Evolutionary conservation across 1,140 invertebrate genomes (phyloP).

Genomic region (Drosophila kurseongensis): DNA sequence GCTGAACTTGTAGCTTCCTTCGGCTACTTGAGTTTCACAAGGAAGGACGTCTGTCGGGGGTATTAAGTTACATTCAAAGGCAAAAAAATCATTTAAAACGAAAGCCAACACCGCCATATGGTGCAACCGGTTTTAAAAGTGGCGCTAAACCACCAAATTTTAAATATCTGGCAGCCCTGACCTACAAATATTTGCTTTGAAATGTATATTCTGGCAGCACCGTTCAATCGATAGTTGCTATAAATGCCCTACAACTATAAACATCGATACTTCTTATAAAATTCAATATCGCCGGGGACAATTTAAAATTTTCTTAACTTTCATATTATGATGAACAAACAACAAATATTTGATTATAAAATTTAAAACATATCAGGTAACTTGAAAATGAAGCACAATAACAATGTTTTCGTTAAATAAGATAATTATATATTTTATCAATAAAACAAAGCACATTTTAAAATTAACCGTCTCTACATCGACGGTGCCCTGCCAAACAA

Average conservation of each 20-base stretch:
- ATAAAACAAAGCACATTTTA: too few relatives aligned
- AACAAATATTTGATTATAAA: too few relatives aligned
- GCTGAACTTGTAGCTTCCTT: slow-evolving; percentile 69
- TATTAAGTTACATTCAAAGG: slow-evolving; percentile 54
- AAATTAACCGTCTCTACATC: too few relatives aligned
- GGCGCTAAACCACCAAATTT: slow-evolving; percentile 8
- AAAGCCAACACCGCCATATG: slow-evolving; percentile 42
- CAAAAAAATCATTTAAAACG: slow-evolving; percentile 5
- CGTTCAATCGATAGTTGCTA: not conserved
- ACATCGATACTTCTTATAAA: not conserved
- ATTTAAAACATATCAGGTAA: too few relatives aligned
- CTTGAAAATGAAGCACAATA: too few relatives aligned
- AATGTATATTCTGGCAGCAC: slow-evolving; percentile 23
- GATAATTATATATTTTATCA: too few relatives aligned
- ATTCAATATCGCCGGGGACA: not conserved
- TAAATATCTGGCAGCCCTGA: slow-evolving; percentile 16
- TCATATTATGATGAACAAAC: not conserved
- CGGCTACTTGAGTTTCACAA: slow-evolving; percentile 67
- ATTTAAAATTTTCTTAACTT: not conserved
- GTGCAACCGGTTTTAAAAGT: slow-evolving; percentile 31
- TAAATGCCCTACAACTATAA: not conserved
- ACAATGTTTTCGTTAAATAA: too few relatives aligned
- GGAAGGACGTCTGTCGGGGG: slow-evolving; percentile 51
- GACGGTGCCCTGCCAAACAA: too few relatives aligned
- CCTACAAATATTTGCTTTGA: too few relatives aligned